Percentiles rank a stretch among this genome's conserved stretches.
phyloP scores from a whole-genome alignment of 2,888 invertebrate species.

The Pristionchus maxplancki region DNA sequence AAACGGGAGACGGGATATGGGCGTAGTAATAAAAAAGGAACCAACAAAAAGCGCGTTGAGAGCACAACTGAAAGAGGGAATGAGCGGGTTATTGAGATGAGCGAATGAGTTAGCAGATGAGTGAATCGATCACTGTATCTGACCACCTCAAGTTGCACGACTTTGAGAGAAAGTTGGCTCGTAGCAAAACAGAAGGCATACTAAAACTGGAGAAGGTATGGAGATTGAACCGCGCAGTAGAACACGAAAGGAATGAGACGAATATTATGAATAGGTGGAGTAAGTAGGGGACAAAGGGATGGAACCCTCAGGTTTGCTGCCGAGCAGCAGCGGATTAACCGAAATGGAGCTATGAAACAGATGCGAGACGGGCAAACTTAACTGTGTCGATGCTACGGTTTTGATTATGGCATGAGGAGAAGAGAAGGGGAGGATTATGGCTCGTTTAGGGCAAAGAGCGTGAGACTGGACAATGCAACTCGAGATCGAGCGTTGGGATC shows the following conservation, averaged over 20 bases:
- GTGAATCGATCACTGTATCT: background rate
- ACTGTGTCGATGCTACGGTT: background rate
- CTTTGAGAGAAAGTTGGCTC: background rate
- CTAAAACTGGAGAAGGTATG: background rate
- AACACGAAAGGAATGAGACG: constrained; percentile 36
- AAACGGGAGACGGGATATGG: constrained; percentile 22
- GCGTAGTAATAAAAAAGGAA: background rate
- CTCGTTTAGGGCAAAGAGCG: background rate
- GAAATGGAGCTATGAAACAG: background rate
- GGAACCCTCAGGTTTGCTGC: constrained; percentile 1
- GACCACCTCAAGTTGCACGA: background rate
- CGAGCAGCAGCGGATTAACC: background rate
- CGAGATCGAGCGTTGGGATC: constrained; percentile 29
- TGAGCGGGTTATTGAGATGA: background rate
- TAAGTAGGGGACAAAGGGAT: background rate
- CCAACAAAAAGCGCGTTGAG: background rate
- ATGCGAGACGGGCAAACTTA: background rate
- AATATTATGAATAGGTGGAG: background rate
- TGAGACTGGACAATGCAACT: background rate
- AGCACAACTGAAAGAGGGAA: constrained; percentile 36
- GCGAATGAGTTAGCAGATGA: background rate
- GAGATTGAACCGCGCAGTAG: constrained; percentile 6
- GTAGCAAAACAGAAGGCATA: background rate
- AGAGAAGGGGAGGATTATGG: background rate
- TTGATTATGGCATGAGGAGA: constrained; percentile 35